Evolutionary conservation across 2,113 vertebrate genomes (phyloP).

Genomic region (Piprites chloris): DNA sequence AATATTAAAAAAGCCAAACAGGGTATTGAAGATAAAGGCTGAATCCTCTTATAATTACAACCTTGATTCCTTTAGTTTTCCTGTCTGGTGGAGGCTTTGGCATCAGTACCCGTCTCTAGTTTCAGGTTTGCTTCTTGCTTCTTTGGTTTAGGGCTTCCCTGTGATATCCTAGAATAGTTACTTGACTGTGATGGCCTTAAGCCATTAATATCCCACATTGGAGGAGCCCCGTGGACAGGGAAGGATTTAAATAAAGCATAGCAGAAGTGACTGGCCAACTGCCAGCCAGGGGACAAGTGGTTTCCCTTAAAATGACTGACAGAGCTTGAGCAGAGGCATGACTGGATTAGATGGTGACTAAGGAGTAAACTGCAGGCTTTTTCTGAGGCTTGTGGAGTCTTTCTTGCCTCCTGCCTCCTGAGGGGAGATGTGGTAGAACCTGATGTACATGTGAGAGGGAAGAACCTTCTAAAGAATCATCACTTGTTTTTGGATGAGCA

Average conservation of each 20-base stretch:
- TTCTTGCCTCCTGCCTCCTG: background rate
- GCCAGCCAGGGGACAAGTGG: conserved; percentile 32
- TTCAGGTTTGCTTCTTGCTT: background rate
- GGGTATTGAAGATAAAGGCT: background rate
- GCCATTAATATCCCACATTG: conserved; percentile 26
- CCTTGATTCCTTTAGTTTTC: background rate
- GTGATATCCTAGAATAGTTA: conserved; percentile 38
- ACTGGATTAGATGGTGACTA: conserved; percentile 31
- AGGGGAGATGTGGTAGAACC: background rate
- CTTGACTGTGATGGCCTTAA: conserved; percentile 15
- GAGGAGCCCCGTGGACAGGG: conserved; percentile 5
- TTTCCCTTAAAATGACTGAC: conserved; percentile 53
- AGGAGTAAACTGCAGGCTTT: background rate
- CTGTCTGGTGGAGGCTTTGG: background rate
- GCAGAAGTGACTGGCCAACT: conserved; percentile 10
- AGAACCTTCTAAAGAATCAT: background rate
- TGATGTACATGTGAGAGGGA: background rate
- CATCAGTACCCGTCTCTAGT: background rate
- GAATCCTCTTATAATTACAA: background rate
- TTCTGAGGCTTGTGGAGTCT: background rate
- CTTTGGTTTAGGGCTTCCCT: conserved; percentile 34
- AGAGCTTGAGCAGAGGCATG: background rate
- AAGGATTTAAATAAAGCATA: conserved; percentile 43
- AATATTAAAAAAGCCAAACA: background rate
- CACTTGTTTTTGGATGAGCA: background rate